phyloP scores from a whole-genome alignment of 2,888 invertebrate genomes.

The Monochamus alternatus region DNA sequence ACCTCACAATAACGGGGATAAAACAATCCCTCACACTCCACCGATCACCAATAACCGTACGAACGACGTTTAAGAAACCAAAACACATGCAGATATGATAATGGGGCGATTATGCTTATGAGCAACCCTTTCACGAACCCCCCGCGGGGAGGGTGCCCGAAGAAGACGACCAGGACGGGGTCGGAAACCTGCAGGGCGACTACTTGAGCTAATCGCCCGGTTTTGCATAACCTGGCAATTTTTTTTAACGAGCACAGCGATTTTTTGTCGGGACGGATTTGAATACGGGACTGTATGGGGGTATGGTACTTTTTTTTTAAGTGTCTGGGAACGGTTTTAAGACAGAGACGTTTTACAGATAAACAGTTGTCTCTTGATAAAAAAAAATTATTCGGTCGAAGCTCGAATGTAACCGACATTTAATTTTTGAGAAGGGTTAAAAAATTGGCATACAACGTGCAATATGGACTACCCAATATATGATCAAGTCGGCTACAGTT shows the following conservation, averaged over 20 bases:
- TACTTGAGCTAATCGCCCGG: constrained; percentile 52
- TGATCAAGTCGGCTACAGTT: no score
- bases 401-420: not conserved
- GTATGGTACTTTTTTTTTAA: constrained; percentile 40
- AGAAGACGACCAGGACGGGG: constrained; percentile 58
- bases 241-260: constrained; percentile 50
- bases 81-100: constrained; percentile 64
- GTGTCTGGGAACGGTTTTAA: constrained; percentile 48
- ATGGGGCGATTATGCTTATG: constrained; percentile 67
- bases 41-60: constrained; percentile 54
- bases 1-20: constrained; percentile 57
- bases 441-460: no score
- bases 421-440: not conserved
- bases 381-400: not conserved
- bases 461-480: no score
- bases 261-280: constrained; percentile 46
- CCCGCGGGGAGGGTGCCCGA: constrained; percentile 53
- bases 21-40: constrained; percentile 64
- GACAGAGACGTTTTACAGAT: constrained; percentile 34
- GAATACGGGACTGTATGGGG: constrained; percentile 36
- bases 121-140: constrained; percentile 56
- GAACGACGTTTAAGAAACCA: constrained; percentile 57
- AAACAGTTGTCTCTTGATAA: not conserved
- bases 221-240: constrained; percentile 56
- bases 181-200: constrained; percentile 55